Base-by-base conservation (phyloP, 2,888 invertebrate species). In the Octonoba sinensis region DNA sequence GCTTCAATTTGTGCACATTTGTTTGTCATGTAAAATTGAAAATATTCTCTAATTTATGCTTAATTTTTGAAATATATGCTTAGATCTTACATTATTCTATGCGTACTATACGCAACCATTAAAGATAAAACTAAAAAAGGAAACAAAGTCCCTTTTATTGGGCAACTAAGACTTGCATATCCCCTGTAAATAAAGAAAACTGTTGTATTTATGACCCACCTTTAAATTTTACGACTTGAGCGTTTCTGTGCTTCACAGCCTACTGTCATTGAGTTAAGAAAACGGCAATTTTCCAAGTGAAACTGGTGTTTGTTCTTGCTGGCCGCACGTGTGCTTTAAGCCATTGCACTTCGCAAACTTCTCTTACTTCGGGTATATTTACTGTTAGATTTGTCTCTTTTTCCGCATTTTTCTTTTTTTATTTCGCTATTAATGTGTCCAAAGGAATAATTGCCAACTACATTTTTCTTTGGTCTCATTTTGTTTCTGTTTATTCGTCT, bases 151-250 rank as follows among this genome's bases (percentile, higher is more conserved):
- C 16, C 46, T 18, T 66, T 78, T 72, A 77, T 72, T 72, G 57
- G 49, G 66, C 59, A 54, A 49, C 65, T 27, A 71, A 57, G 65
- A n/a, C 70, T 78, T 78, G 66, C 78, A 71, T 66, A 71, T 72
- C 64, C 71, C 60, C 65, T 65, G 71, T 71, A 78, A 77, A 78
- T 78, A 72, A 78, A 78, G 71, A 72, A 77, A 78, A 57, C 70
- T 54, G 71, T 66, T 66, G 78, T 66, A 78, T 71, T 78, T 78
- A 78, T 72, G 49, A 44, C 78, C 71, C n/a, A 22, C 71, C 66
- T 78, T 77, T 78, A 78, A 78, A 78, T 65, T 78, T 78, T 78
- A 78, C 71, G 78, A 78, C 77, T 70, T 64, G 64, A 54, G 56
- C 65, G 49, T 78, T 71, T 71, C 66, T 71, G 51, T 71, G 66